phyloP scores from a whole-genome alignment of 2,888 invertebrate genomes.

The Agrochola lota region DNA sequence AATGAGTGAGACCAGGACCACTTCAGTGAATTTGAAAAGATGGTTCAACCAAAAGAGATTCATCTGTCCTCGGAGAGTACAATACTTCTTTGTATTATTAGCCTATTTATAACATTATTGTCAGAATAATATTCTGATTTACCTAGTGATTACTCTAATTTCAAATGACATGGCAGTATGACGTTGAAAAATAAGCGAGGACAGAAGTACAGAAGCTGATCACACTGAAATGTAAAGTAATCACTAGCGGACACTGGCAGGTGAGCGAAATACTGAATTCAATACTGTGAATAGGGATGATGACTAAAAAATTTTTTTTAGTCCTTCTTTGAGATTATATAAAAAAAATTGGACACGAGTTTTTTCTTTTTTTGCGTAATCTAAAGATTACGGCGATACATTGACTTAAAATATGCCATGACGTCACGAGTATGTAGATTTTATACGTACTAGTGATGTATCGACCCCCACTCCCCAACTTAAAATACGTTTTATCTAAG shows the following conservation, averaged over 20 bases:
- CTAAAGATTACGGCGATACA: no score
- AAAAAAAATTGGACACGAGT: no score
- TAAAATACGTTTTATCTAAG: no score
- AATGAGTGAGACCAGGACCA: constrained; percentile 32
- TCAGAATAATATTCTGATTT: constrained; percentile 1
- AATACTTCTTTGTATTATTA: constrained; percentile 39
- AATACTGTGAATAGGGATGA: no score
- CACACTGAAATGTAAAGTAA: background rate
- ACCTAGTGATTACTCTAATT: background rate
- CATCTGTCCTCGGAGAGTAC: constrained; percentile 43
- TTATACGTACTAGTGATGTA: no score
- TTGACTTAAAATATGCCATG: no score
- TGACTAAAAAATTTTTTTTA: no score
- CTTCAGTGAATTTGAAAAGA: constrained; percentile 55
- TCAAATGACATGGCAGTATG: background rate
- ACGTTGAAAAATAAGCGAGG: background rate
- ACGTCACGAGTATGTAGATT: no score
- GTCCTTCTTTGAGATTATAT: no score
- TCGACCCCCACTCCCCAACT: no score
- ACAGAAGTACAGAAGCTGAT: background rate
- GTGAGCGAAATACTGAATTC: background rate
- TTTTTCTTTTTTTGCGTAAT: no score
- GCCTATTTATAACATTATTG: background rate
- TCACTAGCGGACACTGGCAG: background rate
- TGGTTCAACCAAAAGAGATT: constrained; percentile 32